These are phyloP conservation scores for Heliconius aoede DNA, from an alignment of 2,888 invertebrate genomes.

Conservation along the genomic window DNA sequence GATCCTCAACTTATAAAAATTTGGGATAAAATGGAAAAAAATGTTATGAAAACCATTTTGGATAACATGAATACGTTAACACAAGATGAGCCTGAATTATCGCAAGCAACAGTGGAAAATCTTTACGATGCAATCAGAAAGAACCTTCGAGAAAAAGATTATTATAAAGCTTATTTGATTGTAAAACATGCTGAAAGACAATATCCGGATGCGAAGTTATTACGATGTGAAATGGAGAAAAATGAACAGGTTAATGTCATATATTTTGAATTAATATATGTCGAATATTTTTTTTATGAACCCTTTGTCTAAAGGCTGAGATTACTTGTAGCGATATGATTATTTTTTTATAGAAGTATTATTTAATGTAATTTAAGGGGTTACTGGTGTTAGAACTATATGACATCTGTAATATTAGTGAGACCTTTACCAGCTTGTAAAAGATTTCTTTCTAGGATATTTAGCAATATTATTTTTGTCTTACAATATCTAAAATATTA, in stretches of 20 bases:
- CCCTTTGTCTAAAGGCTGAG: neutral
- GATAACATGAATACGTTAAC: conserved; percentile 74
- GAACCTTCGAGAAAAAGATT: conserved; percentile 76
- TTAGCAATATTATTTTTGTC: neutral
- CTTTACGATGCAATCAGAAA: conserved; percentile 73
- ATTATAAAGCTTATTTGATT: conserved; percentile 79
- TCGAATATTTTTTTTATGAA: neutral
- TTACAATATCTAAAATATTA: too few relatives aligned
- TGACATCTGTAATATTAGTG: neutral
- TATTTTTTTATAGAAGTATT: neutral
- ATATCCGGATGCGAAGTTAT: conserved; percentile 75
- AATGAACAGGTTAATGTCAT: conserved; percentile 72
- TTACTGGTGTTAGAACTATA: neutral
- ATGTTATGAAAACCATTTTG: conserved; percentile 78
- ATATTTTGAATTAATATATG: too few relatives aligned
- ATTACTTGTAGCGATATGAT: neutral
- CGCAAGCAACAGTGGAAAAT: conserved; percentile 74
- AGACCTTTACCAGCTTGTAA: neutral
- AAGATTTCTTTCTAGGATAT: neutral
- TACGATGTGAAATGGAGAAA: conserved; percentile 77
- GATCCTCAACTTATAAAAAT: conserved; percentile 74
- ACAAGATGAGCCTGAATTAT: conserved; percentile 76
- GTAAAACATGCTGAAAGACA: conserved; percentile 78
- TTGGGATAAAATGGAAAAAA: conserved; percentile 82
- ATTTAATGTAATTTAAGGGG: neutral